These are phyloP conservation scores for Puntigrus tetrazona DNA, from an alignment of 2,113 vertebrate genomes.

Conservation along the genomic window DNA sequence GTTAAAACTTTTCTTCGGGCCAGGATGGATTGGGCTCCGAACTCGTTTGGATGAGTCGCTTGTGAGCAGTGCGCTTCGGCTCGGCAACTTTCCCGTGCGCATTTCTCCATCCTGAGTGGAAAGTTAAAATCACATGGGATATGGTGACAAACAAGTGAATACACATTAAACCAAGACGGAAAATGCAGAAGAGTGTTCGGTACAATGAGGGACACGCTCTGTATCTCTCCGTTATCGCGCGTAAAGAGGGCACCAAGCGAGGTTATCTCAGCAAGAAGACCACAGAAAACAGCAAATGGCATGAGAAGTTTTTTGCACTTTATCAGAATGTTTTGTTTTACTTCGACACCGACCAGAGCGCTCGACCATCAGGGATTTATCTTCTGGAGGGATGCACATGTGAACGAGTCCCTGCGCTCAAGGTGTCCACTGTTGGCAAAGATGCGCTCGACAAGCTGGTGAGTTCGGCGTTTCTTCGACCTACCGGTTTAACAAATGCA, in stretches of 20 bases:
- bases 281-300: conserved; percentile 94
- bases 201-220: conserved; percentile 96
- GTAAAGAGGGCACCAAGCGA: conserved; percentile 92
- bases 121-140: conserved; percentile 26
- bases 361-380: conserved; percentile 92
- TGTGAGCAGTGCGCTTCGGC: conserved; percentile 51
- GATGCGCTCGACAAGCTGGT: conserved; percentile 95
- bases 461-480: conserved; percentile 49
- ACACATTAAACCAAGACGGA: conserved; percentile 55
- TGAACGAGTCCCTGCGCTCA: conserved; percentile 86
- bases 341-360: conserved; percentile 94
- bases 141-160: conserved; percentile 60
- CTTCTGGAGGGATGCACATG: conserved; percentile 97
- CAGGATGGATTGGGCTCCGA: conserved; percentile 58
- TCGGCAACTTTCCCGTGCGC: conserved; percentile 71
- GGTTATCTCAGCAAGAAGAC: conserved; percentile 93
- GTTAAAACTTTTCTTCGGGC: conserved; percentile 10
- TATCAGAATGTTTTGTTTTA: conserved; percentile 97
- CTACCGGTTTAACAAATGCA: not conserved
- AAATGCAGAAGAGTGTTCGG: conserved; percentile 96
- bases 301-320: conserved; percentile 95
- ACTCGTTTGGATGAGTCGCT: conserved; percentile 42
- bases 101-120: conserved; percentile 32
- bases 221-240: conserved; percentile 87
- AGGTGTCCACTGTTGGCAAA: conserved; percentile 79